Evolutionary conservation across 2,113 vertebrate species (phyloP), one percentile per base, ranked within the genome.

Genomic region (Coptodon bakossiorum): DNA sequence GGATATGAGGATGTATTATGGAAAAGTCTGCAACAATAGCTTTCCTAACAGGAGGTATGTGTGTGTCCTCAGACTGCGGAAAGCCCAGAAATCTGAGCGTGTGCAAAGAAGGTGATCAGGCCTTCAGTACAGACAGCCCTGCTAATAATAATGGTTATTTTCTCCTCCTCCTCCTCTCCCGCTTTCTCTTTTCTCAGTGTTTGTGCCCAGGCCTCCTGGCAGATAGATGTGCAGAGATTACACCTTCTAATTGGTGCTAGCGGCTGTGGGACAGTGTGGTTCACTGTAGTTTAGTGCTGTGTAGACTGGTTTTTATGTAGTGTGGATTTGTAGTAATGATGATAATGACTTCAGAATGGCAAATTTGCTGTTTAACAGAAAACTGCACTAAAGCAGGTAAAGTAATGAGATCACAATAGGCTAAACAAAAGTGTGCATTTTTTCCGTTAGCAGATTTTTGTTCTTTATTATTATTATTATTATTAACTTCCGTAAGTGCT

Each of bases 221-320:
- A 96, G 93, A 95, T 95, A 95, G 91, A 94, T 85, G 93, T 93
- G 87, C 93, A 88, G 91, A 94, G 91, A 96, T 96, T 95, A 84
- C 7, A 89, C 88, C 91, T 94, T 95, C 91, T 92, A 93, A 95
- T 94, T 95, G 91, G 92, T 90, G 89, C 91, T 86, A 80, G 92
- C 68, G 82, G 91, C 91, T 92, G 88, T 90, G 88, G 88, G 91
- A 87, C 63, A 13, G 81, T 83, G 82, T 76, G 83, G 87, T 90
- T 92, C 86, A 86, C 36, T 85, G 91, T 81, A 56, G 82, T 94
- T 94, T 92, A 95, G 84, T 91, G 91, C 92, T 91, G 91, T 81
- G 90, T 88, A 66, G 87, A 90, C 88, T 83, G 53, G 6, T 85
- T 91, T 94, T 90, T 86, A 88, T 92, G 80, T 63, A 52, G 43